Percentiles rank a stretch among this genome's conserved stretches.
Conservation (phyloP, 2,888 invertebrate species). For the Rhingia campestris region DNA sequence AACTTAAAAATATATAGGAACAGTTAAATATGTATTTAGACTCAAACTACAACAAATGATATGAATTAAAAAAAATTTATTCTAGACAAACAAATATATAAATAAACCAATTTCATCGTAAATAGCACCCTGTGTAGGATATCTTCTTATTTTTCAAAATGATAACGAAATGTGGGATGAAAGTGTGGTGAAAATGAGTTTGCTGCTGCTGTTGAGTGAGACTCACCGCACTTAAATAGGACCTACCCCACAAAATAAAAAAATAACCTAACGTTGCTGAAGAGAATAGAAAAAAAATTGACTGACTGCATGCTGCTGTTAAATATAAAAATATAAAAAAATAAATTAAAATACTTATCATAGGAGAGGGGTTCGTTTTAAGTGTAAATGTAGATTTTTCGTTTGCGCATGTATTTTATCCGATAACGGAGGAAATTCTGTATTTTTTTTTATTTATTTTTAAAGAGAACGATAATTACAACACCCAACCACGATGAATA, state of each 20-base stretch:
- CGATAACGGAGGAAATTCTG: conserved; percentile 2
- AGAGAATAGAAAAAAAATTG: conserved; percentile 31
- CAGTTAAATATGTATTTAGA: conserved; percentile 44
- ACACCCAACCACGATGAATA: conserved; percentile 30
- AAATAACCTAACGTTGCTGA: conserved; percentile 43
- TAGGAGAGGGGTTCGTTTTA: conserved; percentile 16
- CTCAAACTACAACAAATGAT: conserved; percentile 23
- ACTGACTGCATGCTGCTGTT: conserved; percentile 72
- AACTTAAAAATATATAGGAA: conserved; percentile 51
- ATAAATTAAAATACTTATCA: conserved; percentile 28
- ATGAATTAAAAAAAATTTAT: conserved; percentile 43
- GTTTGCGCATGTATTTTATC: conserved; percentile 49
- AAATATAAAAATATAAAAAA: conserved; percentile 22
- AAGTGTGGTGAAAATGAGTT: conserved; percentile 8
- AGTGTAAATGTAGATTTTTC: conserved; percentile 49
- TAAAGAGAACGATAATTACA: conserved; percentile 5
- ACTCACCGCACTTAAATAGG: neutral
- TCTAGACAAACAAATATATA: conserved; percentile 47
- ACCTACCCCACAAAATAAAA: neutral
- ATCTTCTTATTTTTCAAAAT: conserved; percentile 9
- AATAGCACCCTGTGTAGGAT: neutral
- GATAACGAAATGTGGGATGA: conserved; percentile 1
- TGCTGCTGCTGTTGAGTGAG: conserved; percentile 57
- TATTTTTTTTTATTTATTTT: conserved; percentile 23
- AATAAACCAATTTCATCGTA: conserved; percentile 12